A percentile compares a stretch with the other conserved stretches of the same genome.
Evolutionary conservation across 2,113 vertebrate species (phyloP).

Genomic region (Pelvicachromis taeniatus): DNA sequence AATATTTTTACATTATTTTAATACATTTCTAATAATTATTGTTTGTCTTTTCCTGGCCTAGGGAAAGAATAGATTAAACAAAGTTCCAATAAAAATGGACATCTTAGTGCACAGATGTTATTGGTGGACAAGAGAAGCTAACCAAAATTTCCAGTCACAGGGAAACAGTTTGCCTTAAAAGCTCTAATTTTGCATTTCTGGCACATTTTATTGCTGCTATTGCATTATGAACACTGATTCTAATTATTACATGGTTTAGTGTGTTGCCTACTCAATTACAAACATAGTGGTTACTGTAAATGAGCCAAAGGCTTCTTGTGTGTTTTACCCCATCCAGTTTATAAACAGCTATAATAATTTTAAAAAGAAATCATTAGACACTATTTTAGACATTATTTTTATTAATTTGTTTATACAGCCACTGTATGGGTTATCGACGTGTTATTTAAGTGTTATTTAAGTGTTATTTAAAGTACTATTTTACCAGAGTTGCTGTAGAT

Average conservation of each 20-base stretch:
- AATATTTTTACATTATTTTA: neutral
- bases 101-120: neutral
- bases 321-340: neutral
- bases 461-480: neutral
- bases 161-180: neutral
- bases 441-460: neutral
- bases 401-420: neutral
- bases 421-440: neutral
- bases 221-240: neutral
- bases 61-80: neutral
- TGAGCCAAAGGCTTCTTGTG: neutral
- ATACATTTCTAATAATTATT: rapidly evolving
- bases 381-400: neutral
- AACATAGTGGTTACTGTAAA: neutral
- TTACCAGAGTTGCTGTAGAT: neutral
- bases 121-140: neutral
- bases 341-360: neutral
- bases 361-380: neutral
- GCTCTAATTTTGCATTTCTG: neutral
- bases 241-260: neutral
- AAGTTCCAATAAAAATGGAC: neutral
- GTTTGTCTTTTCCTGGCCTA: neutral
- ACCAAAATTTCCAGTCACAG: neutral
- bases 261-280: neutral
- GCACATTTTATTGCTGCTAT: neutral